Percentiles rank a stretch among this genome's conserved stretches.
phyloP scores from a whole-genome alignment of 1,140 invertebrate genomes.

The Drosophila cardini region DNA sequence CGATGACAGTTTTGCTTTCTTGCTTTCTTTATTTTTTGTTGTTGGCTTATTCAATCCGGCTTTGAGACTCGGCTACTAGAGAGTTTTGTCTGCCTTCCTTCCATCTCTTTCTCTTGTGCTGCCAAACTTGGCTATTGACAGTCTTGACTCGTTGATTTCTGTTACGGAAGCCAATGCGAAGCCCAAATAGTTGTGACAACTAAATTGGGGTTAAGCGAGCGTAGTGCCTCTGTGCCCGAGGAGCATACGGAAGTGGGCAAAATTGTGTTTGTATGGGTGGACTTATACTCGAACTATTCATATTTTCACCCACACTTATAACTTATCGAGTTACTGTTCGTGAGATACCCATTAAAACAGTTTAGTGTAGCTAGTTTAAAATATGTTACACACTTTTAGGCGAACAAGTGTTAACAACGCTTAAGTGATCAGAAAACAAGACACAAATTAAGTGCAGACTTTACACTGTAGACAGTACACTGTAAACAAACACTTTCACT shows the following conservation, averaged over 20 bases:
- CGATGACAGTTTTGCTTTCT: slow-evolving; percentile 52
- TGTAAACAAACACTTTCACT: no score
- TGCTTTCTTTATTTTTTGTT: background rate
- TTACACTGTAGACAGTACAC: no score
- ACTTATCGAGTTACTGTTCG: no score
- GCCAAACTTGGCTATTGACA: slow-evolving; percentile 26
- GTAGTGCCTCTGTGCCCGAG: background rate
- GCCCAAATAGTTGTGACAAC: slow-evolving; percentile 51
- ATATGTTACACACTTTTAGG: no score
- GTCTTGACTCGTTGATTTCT: slow-evolving; percentile 1
- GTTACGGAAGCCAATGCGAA: slow-evolving; percentile 2
- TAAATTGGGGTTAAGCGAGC: slow-evolving; percentile 57
- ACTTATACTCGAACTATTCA: slow-evolving; percentile 12
- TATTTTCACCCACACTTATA: background rate
- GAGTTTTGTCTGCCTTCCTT: background rate
- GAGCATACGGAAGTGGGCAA: background rate
- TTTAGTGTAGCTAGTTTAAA: no score
- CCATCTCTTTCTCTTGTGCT: no score
- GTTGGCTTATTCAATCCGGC: background rate
- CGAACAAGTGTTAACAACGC: no score
- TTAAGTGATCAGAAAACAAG: no score
- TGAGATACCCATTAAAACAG: no score
- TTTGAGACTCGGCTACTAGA: slow-evolving; percentile 23
- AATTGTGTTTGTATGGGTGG: background rate
- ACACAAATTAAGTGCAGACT: no score